These are phyloP conservation scores for Tyria jacobaeae DNA, from an alignment of 2,888 invertebrate genomes.

Conservation along the genomic window DNA sequence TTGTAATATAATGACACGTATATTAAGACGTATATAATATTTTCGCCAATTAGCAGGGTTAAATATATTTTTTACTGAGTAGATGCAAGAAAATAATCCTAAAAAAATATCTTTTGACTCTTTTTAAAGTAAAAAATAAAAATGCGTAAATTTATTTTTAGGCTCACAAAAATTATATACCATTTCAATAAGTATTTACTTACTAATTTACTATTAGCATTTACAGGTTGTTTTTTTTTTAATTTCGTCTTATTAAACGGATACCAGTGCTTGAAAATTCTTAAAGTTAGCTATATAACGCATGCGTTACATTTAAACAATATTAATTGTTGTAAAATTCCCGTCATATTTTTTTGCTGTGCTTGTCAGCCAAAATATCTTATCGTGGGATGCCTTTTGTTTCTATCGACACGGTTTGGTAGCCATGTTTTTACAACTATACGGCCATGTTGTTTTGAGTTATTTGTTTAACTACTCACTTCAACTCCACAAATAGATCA, in stretches of 20 bases:
- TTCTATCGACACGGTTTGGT: background rate
- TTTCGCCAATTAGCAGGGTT: background rate
- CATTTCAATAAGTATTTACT: too few relatives aligned
- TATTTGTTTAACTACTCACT: background rate
- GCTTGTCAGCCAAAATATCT: background rate
- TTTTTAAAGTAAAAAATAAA: too few relatives aligned
- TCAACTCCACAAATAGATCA: background rate
- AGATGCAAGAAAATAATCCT: too few relatives aligned
- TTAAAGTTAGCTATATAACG: background rate
- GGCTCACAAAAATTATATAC: too few relatives aligned
- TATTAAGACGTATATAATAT: background rate
- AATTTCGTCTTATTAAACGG: too few relatives aligned
- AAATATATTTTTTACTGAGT: too few relatives aligned
- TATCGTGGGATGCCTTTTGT: background rate
- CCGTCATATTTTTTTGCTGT: conserved; percentile 3
- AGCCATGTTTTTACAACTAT: background rate
- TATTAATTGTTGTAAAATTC: background rate
- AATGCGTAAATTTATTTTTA: too few relatives aligned
- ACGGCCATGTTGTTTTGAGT: background rate
- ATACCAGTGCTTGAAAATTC: too few relatives aligned
- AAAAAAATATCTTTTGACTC: too few relatives aligned
- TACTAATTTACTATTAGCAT: too few relatives aligned
- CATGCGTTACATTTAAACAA: too few relatives aligned
- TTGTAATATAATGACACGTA: background rate
- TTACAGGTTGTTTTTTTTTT: too few relatives aligned